A percentile compares a stretch with the other conserved stretches of the same genome.
These are phyloP conservation scores for Actenoides hombroni DNA, from an alignment of 2,113 vertebrate species.

Conservation along the genomic window DNA sequence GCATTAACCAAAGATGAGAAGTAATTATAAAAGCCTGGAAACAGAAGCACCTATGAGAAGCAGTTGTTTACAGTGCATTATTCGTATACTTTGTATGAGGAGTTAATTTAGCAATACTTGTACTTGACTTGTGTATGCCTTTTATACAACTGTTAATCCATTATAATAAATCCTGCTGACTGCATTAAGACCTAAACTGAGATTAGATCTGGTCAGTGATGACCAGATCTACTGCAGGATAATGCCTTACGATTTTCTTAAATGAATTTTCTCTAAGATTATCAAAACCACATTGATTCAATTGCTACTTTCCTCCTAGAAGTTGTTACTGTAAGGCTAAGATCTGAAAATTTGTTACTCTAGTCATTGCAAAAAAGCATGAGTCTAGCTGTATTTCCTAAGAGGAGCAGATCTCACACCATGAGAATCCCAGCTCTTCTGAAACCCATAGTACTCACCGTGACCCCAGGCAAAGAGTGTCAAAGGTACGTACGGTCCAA, in stretches of 20 bases:
- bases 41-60: slow-evolving; percentile 3
- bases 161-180: slow-evolving; percentile 1
- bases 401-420: background rate
- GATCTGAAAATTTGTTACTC: slow-evolving; percentile 7
- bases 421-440: background rate
- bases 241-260: slow-evolving; percentile 70
- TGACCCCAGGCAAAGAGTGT: background rate
- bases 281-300: slow-evolving; percentile 21
- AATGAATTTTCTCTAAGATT: slow-evolving; percentile 40
- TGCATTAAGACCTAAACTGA: slow-evolving; percentile 49
- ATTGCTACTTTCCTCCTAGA: slow-evolving; percentile 36
- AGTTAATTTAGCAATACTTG: slow-evolving; percentile 68
- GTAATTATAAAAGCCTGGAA: slow-evolving; percentile 29
- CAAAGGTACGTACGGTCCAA: background rate
- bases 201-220: background rate
- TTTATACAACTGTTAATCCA: slow-evolving; percentile 43
- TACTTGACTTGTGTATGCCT: slow-evolving; percentile 56
- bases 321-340: slow-evolving; percentile 21
- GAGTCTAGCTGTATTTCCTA: background rate
- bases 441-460: background rate
- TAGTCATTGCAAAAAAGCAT: background rate
- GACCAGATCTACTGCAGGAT: slow-evolving; percentile 17
- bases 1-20: slow-evolving; percentile 62
- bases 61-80: slow-evolving; percentile 51
- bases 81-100: slow-evolving; percentile 57